Evolutionary conservation across 2,888 invertebrate species (phyloP).

Genomic region (Sinelater perroti): DNA sequence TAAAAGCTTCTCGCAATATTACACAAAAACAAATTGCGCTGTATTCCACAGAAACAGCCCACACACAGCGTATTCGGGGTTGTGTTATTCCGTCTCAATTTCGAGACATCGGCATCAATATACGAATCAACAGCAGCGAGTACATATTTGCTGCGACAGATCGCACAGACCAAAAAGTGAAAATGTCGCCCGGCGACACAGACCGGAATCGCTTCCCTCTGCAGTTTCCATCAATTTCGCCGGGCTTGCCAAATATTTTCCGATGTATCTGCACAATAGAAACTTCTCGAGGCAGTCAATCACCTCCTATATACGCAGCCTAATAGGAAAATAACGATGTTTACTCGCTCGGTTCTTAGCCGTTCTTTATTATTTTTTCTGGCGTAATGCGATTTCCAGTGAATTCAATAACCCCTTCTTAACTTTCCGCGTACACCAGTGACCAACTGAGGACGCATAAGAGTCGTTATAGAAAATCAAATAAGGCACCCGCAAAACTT

Average conservation of each 20-base stretch:
- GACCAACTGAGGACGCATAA: no score
- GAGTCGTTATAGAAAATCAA: no score
- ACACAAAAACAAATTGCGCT: no score
- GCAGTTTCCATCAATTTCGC: conserved; percentile 27
- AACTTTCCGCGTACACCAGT: no score
- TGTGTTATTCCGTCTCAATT: conserved; percentile 73
- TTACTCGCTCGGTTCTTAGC: conserved; percentile 11
- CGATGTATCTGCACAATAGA: conserved; percentile 28
- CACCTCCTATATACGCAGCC: conserved; percentile 21
- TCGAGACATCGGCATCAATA: conserved; percentile 79
- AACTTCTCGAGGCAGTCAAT: conserved; percentile 29
- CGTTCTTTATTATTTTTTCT: conserved; percentile 15
- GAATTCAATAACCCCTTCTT: conserved; percentile 7
- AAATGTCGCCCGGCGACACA: conserved; percentile 34
- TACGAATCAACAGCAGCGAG: conserved; percentile 30
- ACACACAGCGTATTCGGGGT: no score
- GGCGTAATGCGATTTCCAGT: not conserved
- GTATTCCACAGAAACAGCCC: no score
- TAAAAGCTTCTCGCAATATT: no score
- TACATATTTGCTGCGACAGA: conserved; percentile 40
- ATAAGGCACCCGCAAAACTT: no score
- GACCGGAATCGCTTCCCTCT: conserved; percentile 38
- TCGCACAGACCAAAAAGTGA: conserved; percentile 39
- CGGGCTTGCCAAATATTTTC: conserved; percentile 25
- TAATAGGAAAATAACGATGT: conserved; percentile 30